A percentile compares a stretch with the other conserved stretches of the same genome.
Evolutionary conservation across 2,888 invertebrate species (phyloP).

Genomic region (Bellardia pandia): DNA sequence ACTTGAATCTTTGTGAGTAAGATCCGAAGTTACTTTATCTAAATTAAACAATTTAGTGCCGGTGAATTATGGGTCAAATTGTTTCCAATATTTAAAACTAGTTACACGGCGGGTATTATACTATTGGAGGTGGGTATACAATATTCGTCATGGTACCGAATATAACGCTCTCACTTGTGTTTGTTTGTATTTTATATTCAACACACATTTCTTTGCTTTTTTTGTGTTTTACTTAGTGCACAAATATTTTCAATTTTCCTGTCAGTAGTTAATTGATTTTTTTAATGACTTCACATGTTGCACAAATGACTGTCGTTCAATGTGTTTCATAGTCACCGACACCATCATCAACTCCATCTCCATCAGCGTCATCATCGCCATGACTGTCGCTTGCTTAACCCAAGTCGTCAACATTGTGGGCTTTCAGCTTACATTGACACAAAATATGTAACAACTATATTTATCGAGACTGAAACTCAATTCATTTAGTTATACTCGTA

Average conservation of each 20-base stretch:
- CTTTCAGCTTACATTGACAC: constrained; percentile 57
- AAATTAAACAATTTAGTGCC: too few relatives aligned
- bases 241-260: constrained; percentile 73
- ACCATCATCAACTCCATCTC: constrained; percentile 48
- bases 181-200: constrained; percentile 16
- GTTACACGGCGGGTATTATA: too few relatives aligned
- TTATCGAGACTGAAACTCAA: constrained; percentile 67
- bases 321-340: constrained; percentile 43
- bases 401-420: constrained; percentile 69
- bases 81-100: too few relatives aligned
- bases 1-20: too few relatives aligned
- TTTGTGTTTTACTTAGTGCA: constrained; percentile 59
- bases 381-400: constrained; percentile 63
- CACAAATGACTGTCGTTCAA: constrained; percentile 71
- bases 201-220: not conserved
- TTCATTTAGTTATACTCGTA: constrained; percentile 46
- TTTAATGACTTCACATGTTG: constrained; percentile 76
- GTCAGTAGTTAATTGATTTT: constrained; percentile 76
- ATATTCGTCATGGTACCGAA: too few relatives aligned
- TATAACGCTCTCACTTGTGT: too few relatives aligned
- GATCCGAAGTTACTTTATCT: too few relatives aligned
- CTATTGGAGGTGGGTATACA: too few relatives aligned
- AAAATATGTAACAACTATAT: constrained; percentile 70
- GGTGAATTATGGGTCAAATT: too few relatives aligned
- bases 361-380: constrained; percentile 33